phyloP scores from a whole-genome alignment of 2,888 invertebrate species.

The Pristionchus japonicus region DNA sequence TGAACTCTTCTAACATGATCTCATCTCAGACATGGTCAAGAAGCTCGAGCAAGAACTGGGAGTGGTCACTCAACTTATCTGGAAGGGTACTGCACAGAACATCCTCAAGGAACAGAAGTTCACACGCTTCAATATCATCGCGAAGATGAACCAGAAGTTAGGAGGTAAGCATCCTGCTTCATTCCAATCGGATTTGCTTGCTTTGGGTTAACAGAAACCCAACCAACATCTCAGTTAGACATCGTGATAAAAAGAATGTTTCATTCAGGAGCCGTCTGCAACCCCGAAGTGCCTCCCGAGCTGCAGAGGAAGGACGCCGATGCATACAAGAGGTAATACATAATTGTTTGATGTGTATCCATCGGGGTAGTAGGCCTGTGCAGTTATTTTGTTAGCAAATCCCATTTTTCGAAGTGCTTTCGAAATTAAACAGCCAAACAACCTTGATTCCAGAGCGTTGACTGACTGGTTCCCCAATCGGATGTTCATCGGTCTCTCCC shows the following conservation, averaged over 20 bases:
- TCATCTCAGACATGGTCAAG: constrained; percentile 24
- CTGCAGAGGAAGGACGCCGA: neutral
- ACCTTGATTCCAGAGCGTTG: neutral
- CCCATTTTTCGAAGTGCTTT: no score
- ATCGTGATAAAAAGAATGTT: no score
- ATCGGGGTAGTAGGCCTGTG: no score
- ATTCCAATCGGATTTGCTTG: no score
- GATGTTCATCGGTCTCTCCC: constrained; percentile 57
- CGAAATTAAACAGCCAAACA: neutral
- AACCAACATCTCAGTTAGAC: no score
- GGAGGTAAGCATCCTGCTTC: no score
- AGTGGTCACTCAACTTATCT: constrained; percentile 33
- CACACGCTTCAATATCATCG: neutral
- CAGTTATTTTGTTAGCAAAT: no score
- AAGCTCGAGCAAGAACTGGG: constrained; percentile 32
- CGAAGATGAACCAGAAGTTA: constrained; percentile 39
- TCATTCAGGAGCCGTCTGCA: neutral
- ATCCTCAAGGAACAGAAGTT: neutral
- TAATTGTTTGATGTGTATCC: no score
- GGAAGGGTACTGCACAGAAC: neutral
- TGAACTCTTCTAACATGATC: no score
- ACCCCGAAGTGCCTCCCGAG: neutral
- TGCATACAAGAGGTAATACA: neutral
- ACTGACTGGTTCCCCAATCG: constrained; percentile 34
- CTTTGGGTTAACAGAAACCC: no score